phyloP scores from a whole-genome alignment of 2,797 vertebrate species.

The Distichodus sexfasciatus region DNA sequence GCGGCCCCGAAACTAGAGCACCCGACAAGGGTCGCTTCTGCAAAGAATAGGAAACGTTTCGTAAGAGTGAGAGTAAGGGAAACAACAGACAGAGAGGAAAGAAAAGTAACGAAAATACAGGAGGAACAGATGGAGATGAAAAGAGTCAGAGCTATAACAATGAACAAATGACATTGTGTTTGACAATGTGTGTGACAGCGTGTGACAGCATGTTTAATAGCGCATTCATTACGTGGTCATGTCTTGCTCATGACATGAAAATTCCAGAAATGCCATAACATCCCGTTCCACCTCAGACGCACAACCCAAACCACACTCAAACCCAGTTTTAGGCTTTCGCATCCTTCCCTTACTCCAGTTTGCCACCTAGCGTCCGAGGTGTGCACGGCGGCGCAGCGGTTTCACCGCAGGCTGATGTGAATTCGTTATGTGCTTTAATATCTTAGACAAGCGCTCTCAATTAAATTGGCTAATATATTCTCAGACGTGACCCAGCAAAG shows the following conservation, averaged over 20 bases:
- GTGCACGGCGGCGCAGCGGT: neutral
- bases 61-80: neutral
- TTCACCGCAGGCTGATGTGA: neutral
- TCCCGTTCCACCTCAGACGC: conserved; percentile 12
- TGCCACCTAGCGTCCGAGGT: conserved; percentile 41
- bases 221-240: too few relatives aligned
- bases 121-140: too few relatives aligned
- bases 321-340: too few relatives aligned
- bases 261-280: too few relatives aligned
- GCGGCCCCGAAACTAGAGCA: too few relatives aligned
- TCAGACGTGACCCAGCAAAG: neutral
- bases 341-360: conserved; percentile 21
- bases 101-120: neutral
- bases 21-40: too few relatives aligned
- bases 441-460: conserved; percentile 15
- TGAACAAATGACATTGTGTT: too few relatives aligned
- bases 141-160: conserved; percentile 31
- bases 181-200: too few relatives aligned
- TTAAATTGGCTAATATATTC: conserved; percentile 24
- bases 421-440: neutral
- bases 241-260: too few relatives aligned
- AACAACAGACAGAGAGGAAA: neutral
- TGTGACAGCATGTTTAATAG: too few relatives aligned
- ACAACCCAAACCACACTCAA: neutral
- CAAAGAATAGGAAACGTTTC: too few relatives aligned